Percentiles rank a stretch among this genome's conserved stretches.
These are phyloP conservation scores for Eolophus roseicapilla DNA, from an alignment of 2,113 vertebrate genomes.

Conservation along the genomic window DNA sequence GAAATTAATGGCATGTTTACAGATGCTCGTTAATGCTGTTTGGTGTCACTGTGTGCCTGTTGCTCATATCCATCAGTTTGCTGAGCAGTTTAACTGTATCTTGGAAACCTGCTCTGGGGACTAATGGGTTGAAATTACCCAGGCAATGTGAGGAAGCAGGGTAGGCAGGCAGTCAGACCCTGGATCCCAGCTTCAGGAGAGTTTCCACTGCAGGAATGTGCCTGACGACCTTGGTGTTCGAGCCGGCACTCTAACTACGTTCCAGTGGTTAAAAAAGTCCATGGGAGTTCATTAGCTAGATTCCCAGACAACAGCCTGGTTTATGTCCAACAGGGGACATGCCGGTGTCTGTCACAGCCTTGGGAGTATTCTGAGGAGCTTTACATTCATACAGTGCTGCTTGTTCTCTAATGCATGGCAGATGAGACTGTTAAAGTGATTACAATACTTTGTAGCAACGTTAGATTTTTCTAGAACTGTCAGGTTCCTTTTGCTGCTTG, in stretches of 20 bases:
- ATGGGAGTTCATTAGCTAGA: not conserved
- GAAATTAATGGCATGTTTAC: not conserved
- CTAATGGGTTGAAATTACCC: not conserved
- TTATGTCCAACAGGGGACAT: not conserved
- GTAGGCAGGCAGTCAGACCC: not conserved
- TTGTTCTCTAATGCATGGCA: not conserved
- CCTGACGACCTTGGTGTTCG: rapidly evolving
- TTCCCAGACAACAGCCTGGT: not conserved
- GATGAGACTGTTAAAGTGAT: not conserved
- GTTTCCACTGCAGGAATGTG: not conserved
- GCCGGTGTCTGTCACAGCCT: not conserved
- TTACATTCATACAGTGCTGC: not conserved
- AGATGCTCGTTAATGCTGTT: not conserved
- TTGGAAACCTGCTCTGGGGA: not conserved
- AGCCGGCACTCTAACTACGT: not conserved
- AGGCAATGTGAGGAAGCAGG: not conserved
- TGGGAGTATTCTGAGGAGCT: not conserved
- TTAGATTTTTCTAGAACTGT: not conserved
- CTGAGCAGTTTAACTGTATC: not conserved
- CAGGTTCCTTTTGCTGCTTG: not conserved
- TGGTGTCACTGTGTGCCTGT: not conserved
- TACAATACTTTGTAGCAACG: not conserved
- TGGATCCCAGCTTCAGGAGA: not conserved
- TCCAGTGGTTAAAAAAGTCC: not conserved
- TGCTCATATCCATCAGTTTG: not conserved